Evolutionary conservation across 2,888 invertebrate genomes (phyloP).

Genomic region (Melangyna quadrimaculata): DNA sequence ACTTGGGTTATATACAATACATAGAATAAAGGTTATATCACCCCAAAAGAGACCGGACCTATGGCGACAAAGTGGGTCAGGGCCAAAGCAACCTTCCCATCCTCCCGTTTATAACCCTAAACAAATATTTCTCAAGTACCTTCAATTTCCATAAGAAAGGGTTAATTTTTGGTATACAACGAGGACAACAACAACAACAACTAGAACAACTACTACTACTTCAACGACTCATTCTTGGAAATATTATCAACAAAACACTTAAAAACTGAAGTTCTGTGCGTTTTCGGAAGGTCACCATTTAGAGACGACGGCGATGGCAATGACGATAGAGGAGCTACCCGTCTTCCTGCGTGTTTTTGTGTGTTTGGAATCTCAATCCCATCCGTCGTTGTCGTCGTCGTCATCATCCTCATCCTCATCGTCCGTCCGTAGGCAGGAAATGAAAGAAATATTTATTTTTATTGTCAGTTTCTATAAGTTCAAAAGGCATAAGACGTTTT

Average conservation of each 20-base stretch:
- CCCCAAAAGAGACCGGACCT: constrained; percentile 29
- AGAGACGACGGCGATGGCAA: not conserved
- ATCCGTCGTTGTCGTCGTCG: not conserved
- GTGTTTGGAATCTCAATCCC: not conserved
- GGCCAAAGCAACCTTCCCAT: not conserved
- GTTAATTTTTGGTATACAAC: not conserved
- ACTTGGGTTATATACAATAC: constrained; percentile 28
- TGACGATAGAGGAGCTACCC: not conserved
- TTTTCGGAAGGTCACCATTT: constrained; percentile 22
- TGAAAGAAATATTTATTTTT: constrained; percentile 68
- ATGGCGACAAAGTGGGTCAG: constrained; percentile 39
- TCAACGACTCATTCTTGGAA: constrained; percentile 11
- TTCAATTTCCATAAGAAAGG: constrained; percentile 19
- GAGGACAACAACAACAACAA: constrained; percentile 1
- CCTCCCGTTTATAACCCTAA: not conserved
- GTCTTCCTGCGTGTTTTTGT: not conserved
- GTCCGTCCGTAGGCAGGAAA: constrained; percentile 14
- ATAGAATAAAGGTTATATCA: constrained; percentile 53
- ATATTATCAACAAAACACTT: constrained; percentile 56
- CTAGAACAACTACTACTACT: not conserved
- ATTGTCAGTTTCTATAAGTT: constrained; percentile 40
- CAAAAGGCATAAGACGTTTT: constrained; percentile 63
- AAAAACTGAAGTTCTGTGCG: constrained; percentile 52
- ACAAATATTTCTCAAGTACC: constrained; percentile 53
- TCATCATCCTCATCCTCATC: not conserved